phyloP scores from a whole-genome alignment of 2,888 invertebrate genomes.

The Spilosoma lubricipeda region DNA sequence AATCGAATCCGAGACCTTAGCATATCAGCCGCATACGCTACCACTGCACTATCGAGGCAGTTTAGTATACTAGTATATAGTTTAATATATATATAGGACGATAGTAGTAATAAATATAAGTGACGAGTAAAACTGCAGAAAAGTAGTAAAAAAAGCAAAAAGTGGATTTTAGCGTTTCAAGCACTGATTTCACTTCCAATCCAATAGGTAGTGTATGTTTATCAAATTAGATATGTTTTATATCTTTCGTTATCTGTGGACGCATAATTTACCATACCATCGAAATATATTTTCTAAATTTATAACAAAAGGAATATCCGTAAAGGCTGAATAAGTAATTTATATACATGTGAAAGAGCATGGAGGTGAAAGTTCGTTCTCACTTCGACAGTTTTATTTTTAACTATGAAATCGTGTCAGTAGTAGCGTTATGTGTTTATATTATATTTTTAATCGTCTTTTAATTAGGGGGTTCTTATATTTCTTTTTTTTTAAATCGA shows the following conservation, averaged over 20 bases:
- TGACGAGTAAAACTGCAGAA: neutral
- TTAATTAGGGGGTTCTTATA: neutral
- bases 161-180: too few relatives aligned
- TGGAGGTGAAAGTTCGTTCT: constrained; percentile 3
- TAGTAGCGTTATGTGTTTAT: neutral
- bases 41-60: too few relatives aligned
- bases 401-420: neutral
- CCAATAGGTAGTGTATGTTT: neutral
- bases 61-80: too few relatives aligned
- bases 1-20: too few relatives aligned
- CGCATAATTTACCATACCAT: neutral
- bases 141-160: neutral
- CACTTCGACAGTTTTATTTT: constrained; percentile 1
- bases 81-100: too few relatives aligned
- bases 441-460: neutral
- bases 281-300: constrained; percentile 6
- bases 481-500: too few relatives aligned
- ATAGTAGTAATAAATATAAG: too few relatives aligned
- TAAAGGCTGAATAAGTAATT: constrained; percentile 4
- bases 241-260: neutral
- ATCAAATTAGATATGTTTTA: neutral
- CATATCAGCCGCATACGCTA: too few relatives aligned
- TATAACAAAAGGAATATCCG: neutral
- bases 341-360: neutral
- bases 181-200: neutral